Evolutionary conservation across 1,140 invertebrate species (phyloP), one percentile per base, ranked within the genome.

Genomic region (Dinoponera quadriceps): DNA sequence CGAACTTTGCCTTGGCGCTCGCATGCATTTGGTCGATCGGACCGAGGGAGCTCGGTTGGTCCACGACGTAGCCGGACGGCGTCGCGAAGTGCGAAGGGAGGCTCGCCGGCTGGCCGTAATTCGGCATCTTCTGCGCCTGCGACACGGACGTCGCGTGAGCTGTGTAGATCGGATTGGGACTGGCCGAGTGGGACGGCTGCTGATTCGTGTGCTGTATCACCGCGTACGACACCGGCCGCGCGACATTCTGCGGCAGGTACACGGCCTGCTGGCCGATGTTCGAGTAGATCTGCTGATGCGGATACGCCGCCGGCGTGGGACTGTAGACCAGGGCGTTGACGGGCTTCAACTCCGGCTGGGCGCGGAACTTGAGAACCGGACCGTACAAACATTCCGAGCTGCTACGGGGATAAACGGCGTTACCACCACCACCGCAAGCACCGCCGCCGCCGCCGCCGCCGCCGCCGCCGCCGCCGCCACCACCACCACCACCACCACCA

Each of bases 321-420:
- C 83, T 85, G 66, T 88, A 88, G 14, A 91, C 87, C 18, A 89
- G 48, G 38, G 85, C 60, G 22, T 84, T 85, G 4, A 69, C 55
- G 16, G 89, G 18, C 27, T 86, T 92, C n/a, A 80, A 66, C 1
- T 92, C 38, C 51, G 11, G 72, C 69, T 11, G 68, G 81, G 90
- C 91, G 4, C 92, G 93, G 77, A 94, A 94, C 63, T 94, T 94
- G 13, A 94, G 74, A 16, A 94, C 94, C 2, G 94, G 94, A 0
- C 93, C 93, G 66, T 94, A 94, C 7, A 94, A 85, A 48, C 92
- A 92, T 60, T 94, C 93, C 5, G 82, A 48, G n/a, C 69, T 84
- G 49, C 71, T 83, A 60, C 89, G 88, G 16, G 84, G 55, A 69
- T 88, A 89, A 27, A 60, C 55, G 59, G 44, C 83, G 2, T 33